Base-by-base conservation (phyloP, 2,888 invertebrate genomes). In the Vesta saturnalis region DNA sequence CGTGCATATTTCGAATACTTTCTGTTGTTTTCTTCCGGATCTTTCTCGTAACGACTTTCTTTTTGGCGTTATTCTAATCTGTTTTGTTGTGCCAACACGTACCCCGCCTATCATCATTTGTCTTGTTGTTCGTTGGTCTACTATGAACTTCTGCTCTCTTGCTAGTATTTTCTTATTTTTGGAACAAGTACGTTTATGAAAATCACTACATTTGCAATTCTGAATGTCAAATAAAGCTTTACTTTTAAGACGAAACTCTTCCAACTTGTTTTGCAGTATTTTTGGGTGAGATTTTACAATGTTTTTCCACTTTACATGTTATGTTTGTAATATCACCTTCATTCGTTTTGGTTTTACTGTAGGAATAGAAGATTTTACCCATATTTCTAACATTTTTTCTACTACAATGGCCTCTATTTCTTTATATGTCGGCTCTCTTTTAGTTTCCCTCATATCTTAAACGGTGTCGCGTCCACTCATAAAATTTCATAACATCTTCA, bases 211-310 rank as follows among this genome's bases (percentile, higher is more conserved):
- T 49, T 49, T 49, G 18, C 8, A 49, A 49, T n/a, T 14, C 1
- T 8, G 15, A 49, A 49, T 49, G 47, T 49, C 47, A 49, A 49
- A 49, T 8, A 49, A 49, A 49, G 1, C 8, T 49, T 49, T 49
- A 49, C 47, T 49, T 1, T n/a, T 18, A 10, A n/a, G 15, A 15
- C 39, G 39, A n/a, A 39, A 39, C 8, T 39, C 39, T 39, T 39
- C 39, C n/a, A 39, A n/a, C n/a, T n/a, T n/a, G n/a, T n/a, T n/a
- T n/a, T n/a, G n/a, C n/a, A n/a, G n/a, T n/a, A n/a, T 49, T 18
- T 49, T 49, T 49, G 47, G 47, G 15, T 49, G 18, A 6, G 18
- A 49, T 49, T 49, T 49, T 49, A 49, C 14, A 16, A 49, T 8
- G 15, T 49, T 49, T 49, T 49, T 49, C 3, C 47, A 49, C 15